Percentiles rank a stretch among this genome's conserved stretches.
Conservation (phyloP, 2,888 invertebrate genomes). For the Apotomis betuletana region DNA sequence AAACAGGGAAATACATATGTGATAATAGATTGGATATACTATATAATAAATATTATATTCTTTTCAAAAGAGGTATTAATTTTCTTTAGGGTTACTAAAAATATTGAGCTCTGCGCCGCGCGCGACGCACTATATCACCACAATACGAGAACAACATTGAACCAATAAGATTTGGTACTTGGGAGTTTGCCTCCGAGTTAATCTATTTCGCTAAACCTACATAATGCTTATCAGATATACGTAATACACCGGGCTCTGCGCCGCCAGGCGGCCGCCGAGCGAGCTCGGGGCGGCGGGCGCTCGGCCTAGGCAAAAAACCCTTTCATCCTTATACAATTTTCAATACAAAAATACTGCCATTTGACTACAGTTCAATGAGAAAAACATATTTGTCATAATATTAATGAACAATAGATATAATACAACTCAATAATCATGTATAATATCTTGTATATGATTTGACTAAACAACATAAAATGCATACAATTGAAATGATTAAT, state of each 20-base stretch:
- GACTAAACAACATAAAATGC: conserved; percentile 83
- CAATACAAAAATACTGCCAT: conserved; percentile 84
- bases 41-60: conserved; percentile 78
- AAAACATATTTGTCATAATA: conserved; percentile 76
- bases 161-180: conserved; percentile 83
- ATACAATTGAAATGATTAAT: conserved; percentile 81
- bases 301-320: conserved; percentile 71
- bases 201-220: conserved; percentile 83
- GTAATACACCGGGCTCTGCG: conserved; percentile 64
- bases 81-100: conserved; percentile 83
- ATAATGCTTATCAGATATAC: conserved; percentile 84
- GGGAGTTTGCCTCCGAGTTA: conserved; percentile 77
- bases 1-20: conserved; percentile 84
- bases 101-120: conserved; percentile 83
- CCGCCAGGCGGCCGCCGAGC: conserved; percentile 40
- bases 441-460: conserved; percentile 82
- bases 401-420: conserved; percentile 78
- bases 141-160: conserved; percentile 82
- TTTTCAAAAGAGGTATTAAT: conserved; percentile 84
- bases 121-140: conserved; percentile 81
- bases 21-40: conserved; percentile 81
- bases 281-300: conserved; percentile 45
- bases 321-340: conserved; percentile 80
- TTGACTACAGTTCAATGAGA: conserved; percentile 84
- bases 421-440: conserved; percentile 74